phyloP scores from a whole-genome alignment of 1,140 invertebrate species.

The Brachystomella parvula region DNA sequence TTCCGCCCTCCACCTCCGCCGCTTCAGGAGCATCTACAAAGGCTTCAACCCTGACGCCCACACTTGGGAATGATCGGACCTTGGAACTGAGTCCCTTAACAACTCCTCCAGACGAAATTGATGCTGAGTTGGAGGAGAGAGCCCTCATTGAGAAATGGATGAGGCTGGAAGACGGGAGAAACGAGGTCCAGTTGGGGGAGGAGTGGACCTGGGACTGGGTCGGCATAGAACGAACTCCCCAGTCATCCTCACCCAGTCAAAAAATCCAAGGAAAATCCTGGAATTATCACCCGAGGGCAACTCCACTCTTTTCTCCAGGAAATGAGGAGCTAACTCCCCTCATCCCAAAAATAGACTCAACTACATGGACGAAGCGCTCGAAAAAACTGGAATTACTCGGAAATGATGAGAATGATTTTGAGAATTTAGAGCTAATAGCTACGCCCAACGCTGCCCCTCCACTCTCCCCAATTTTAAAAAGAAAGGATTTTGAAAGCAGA shows the following conservation, averaged over 20 bases:
- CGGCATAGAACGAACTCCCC: constrained; percentile 16
- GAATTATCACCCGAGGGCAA: background rate
- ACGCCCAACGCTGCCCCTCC: background rate
- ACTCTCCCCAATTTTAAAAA: background rate
- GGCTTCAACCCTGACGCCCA: no score
- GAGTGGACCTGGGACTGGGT: constrained; percentile 38
- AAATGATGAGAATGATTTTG: constrained; percentile 8
- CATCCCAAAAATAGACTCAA: constrained; percentile 29
- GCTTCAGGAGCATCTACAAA: background rate
- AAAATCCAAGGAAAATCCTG: background rate
- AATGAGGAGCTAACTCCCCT: background rate
- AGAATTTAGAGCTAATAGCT: background rate
- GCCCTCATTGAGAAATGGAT: constrained; percentile 38
- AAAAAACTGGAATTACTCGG: background rate
- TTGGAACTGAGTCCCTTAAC: no score
- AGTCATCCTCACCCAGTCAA: background rate
- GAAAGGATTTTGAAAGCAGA: background rate
- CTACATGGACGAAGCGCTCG: constrained; percentile 34
- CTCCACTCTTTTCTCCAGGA: background rate
- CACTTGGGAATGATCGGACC: no score
- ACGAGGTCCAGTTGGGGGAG: constrained; percentile 32
- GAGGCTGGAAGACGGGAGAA: constrained; percentile 33
- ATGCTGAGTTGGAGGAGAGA: constrained; percentile 26
- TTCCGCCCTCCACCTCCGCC: constrained; percentile 5
- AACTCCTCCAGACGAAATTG: background rate